Evolutionary conservation across 2,797 vertebrate species (phyloP), one percentile per base, ranked within the genome.

Genomic region (Diceros bicornis): DNA sequence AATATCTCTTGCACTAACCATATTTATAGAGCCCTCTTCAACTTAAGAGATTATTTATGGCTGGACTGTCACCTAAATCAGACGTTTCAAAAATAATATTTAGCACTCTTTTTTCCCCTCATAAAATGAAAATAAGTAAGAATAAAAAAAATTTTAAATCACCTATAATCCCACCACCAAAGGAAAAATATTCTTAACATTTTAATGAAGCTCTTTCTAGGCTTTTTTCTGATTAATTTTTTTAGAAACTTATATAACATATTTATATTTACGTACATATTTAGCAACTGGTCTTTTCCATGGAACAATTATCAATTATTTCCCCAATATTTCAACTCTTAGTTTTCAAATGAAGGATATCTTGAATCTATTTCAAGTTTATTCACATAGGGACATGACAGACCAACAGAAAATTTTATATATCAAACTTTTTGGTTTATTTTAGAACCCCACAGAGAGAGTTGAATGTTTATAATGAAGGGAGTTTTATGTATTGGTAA

Each of bases 61-160:
- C 32, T 95, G 6, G 6, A 91, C 25, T 41, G 57, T 72, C 86
- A 93, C 57, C 72, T 97, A 66, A 93, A 84, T 81, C 66, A 91
- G 57, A 61, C 57, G 29, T 66, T 69, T 89, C 50, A 57, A 86
- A 95, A 89, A 29, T 52, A 59, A 7, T 47, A 92, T 64, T 93
- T 78, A 91, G 81, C 14, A 74, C 50, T 61, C 82, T 66, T 86
- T 92, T 83, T 82, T 55, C 71, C 71, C 37, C 62, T 72, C 32
- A 89, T 55, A 79, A 96, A 72, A 72, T 21, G n/a, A 89, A 95
- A 96, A 64, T 32, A 81, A 2, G 37, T 20, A 89, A 79, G 5
- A 89, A 21, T 18, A 75, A 88, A 55, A 50, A 57, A n/a, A 37
- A 3, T 69, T 47, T 69, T 21, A 27, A 89, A 68, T 90, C 62